Evolutionary conservation across 2,113 vertebrate species (phyloP), one percentile per base, ranked within the genome.

Genomic region (Calypte anna): DNA sequence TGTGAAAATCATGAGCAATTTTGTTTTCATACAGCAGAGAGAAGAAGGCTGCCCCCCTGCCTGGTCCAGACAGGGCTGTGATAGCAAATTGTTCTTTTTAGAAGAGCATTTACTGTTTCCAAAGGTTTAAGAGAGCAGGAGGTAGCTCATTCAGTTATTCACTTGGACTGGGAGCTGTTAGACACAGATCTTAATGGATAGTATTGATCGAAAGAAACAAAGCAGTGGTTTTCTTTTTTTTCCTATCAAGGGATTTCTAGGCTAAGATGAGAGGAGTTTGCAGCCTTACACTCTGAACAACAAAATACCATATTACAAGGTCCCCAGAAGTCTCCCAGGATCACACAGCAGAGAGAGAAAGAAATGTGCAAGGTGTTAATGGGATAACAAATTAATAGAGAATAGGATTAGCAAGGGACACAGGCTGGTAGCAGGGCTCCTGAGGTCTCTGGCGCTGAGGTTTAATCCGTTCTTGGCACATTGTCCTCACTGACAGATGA

Each of bases 131-230:
- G 78, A 55, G 93, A 95, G 80, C 91, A 83, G 93, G 86, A 96
- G 94, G 93, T 69, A 83, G 93, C 91, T 94, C 54, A 31, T 86
- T 96, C 88, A 3, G 92, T 95, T 91, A 95, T 78, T 95, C 94
- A 87, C 84, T 94, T 59, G 69, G 76, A 66, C 69, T 93, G n/a
- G 2, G 76, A 88, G 87, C 89, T 93, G 91, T 96, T 96, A 94
- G 94, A 96, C 95, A 96, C 72, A 68, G 94, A 90, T 81, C 93
- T 94, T 96, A 96, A 97, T 97, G 93, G 95, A 94, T 95, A 91
- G 90, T 96, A 97, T 96, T 94, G 97, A 96, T 93, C 93, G 92
- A 94, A 84, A 93, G 96, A 93, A 97, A 93, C 85, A 97, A 95
- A 97, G 92, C 94, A 91, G 85, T 36, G 3, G 77, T 93, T 95